Evolutionary conservation across 2,113 vertebrate species (phyloP).

Genomic region (Indicator indicator): DNA sequence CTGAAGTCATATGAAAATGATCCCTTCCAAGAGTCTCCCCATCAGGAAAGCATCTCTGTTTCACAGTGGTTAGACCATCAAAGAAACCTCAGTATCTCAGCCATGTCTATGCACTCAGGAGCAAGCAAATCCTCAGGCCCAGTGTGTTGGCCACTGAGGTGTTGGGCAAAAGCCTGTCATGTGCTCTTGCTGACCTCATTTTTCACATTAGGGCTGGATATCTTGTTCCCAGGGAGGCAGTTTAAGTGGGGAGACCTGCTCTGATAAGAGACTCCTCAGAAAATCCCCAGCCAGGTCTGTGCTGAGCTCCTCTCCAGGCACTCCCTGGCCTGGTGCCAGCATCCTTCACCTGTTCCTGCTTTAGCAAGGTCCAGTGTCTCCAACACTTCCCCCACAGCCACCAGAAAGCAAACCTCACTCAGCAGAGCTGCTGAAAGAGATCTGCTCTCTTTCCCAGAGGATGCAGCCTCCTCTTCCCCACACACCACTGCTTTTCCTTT

Average conservation of each 20-base stretch:
- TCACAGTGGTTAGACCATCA: neutral
- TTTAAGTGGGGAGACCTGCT: no score
- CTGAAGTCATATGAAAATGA: neutral
- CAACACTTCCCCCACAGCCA: neutral
- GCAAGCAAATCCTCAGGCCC: neutral
- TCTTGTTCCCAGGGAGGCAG: neutral
- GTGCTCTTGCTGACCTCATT: neutral
- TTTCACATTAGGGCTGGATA: neutral
- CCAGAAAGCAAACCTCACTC: neutral
- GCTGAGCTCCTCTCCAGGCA: neutral
- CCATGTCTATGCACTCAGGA: neutral
- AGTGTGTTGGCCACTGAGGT: neutral
- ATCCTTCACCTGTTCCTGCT: neutral
- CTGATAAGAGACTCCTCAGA: constrained; percentile 13
- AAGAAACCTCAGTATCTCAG: neutral
- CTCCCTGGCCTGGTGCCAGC: neutral
- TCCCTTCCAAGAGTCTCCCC: neutral
- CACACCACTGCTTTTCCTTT: neutral
- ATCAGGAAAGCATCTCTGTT: neutral
- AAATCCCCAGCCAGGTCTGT: neutral
- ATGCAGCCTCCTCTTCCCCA: neutral
- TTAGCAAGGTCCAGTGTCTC: neutral
- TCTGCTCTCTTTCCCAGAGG: neutral
- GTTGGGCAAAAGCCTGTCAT: neutral
- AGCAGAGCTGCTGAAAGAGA: neutral